Percentiles rank a stretch among this genome's conserved stretches.
Evolutionary conservation across 2,113 vertebrate genomes (phyloP).

Genomic region (Crotophaga sulcirostris): DNA sequence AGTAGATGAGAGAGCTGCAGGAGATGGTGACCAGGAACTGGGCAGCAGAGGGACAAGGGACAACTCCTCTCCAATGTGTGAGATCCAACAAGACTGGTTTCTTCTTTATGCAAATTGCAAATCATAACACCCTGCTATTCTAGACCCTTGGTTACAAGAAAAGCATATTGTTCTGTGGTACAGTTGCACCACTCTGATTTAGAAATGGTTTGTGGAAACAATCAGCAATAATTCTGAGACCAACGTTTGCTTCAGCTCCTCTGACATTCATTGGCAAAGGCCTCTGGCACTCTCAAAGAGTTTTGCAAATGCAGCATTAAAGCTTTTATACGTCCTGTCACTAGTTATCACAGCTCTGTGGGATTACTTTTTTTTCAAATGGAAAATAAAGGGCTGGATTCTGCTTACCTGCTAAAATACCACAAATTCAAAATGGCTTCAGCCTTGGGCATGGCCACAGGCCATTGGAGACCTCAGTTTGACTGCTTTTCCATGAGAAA

Average conservation of each 20-base stretch:
- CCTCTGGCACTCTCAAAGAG: not conserved
- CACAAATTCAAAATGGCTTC: not conserved
- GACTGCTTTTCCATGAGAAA: not conserved
- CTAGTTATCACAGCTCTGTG: not conserved
- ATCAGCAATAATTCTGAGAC: not conserved
- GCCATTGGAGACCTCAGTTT: not conserved
- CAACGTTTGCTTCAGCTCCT: constrained; percentile 2
- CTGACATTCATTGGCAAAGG: not conserved
- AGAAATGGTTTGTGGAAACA: not conserved
- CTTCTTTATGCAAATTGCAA: not conserved
- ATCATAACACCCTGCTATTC: not conserved
- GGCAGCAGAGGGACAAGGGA: not conserved
- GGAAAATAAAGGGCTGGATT: not conserved
- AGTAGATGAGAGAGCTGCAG: not conserved
- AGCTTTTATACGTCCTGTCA: not conserved
- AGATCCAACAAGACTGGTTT: not conserved
- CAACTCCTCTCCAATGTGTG: not conserved
- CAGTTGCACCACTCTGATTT: not conserved
- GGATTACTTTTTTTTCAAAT: not conserved
- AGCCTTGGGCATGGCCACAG: not conserved
- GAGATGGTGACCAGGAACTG: fast-evolving
- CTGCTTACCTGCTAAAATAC: not conserved
- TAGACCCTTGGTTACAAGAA: not conserved
- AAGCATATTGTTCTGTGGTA: not conserved
- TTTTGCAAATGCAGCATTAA: constrained; percentile 35